Evolutionary conservation across 2,888 invertebrate species (phyloP).

Genomic region (Bimastos eiseni): DNA sequence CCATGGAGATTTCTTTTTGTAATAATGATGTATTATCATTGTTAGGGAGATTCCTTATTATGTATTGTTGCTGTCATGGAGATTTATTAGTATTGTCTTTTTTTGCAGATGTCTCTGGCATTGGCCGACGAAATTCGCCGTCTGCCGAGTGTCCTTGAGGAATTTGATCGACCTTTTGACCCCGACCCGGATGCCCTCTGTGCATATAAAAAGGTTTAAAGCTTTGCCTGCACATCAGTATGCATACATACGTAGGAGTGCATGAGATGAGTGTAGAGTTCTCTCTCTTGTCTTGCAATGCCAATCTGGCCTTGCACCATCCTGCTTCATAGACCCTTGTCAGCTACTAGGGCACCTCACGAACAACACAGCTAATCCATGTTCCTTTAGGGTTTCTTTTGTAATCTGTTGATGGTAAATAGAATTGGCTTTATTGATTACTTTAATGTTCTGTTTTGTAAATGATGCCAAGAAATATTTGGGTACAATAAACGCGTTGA

Average conservation of each 20-base stretch:
- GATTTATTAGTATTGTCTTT: neutral
- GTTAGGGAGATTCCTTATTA: neutral
- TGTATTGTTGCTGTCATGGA: neutral
- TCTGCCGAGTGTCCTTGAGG: constrained; percentile 89
- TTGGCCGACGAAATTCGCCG: constrained; percentile 94
- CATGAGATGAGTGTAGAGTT: neutral
- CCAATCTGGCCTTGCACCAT: no score
- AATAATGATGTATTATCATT: neutral
- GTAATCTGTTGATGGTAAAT: no score
- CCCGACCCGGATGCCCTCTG: constrained; percentile 77
- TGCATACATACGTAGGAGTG: neutral
- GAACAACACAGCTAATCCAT: no score
- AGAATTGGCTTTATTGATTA: no score
- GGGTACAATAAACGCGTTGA: no score
- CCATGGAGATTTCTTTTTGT: neutral
- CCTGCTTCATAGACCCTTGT: no score
- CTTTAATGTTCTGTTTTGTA: no score
- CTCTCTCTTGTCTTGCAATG: neutral
- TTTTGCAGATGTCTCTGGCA: constrained; percentile 77
- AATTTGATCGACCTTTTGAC: constrained; percentile 88
- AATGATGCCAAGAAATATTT: no score
- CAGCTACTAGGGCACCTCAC: no score
- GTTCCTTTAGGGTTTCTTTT: no score
- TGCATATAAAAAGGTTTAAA: constrained; percentile 80
- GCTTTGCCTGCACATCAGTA: neutral